Conservation (phyloP, 1,140 invertebrate species). For the Ericerus pela region DNA sequence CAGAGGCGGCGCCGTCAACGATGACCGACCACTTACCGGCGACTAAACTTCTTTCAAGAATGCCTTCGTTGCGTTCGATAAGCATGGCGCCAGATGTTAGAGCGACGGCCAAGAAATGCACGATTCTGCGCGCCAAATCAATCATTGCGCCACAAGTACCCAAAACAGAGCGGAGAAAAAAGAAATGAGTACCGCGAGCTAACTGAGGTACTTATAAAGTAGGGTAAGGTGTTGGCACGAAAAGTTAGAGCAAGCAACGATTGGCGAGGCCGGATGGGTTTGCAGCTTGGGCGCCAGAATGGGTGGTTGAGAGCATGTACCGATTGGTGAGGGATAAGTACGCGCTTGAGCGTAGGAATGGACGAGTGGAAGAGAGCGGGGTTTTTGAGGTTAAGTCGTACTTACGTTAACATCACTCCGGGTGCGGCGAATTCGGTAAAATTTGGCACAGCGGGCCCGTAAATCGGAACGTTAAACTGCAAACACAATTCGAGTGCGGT, state of each 20-base stretch:
- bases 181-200: background rate
- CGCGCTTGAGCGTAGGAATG: too few species aligned
- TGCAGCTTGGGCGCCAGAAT: too few species aligned
- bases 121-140: slow-evolving; percentile 49
- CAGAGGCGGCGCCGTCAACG: too few species aligned
- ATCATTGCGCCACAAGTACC: background rate
- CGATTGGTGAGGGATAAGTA: too few species aligned
- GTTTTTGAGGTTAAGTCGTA: slow-evolving; percentile 17
- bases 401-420: slow-evolving; percentile 82
- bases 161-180: slow-evolving; percentile 14
- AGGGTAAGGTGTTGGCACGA: too few species aligned
- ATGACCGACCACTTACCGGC: slow-evolving; percentile 29
- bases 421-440: slow-evolving; percentile 93
- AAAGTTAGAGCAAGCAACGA: too few species aligned
- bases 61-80: slow-evolving; percentile 71
- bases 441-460: slow-evolving; percentile 68
- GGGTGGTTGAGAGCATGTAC: too few species aligned
- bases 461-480: slow-evolving; percentile 58
- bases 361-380: too few species aligned
- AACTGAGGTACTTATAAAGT: too few species aligned
- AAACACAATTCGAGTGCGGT: slow-evolving; percentile 18
- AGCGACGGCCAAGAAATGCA: slow-evolving; percentile 86
- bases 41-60: slow-evolving; percentile 79
- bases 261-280: too few species aligned
- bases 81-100: slow-evolving; percentile 81